Conservation (phyloP, 1,140 invertebrate genomes). For the Solen grandis region DNA sequence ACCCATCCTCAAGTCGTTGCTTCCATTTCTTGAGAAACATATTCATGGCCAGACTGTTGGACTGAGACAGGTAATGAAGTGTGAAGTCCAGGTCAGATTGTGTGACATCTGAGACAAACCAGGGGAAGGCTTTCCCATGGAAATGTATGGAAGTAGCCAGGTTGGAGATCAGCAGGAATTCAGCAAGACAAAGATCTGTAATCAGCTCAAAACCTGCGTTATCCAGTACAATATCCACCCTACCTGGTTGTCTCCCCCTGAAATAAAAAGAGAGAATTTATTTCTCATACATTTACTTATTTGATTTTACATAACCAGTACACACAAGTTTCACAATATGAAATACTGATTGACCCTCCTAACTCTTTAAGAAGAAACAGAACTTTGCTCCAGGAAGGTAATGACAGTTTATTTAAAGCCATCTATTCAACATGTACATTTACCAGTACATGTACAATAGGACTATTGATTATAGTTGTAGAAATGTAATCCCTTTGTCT, state of each 20-base stretch:
- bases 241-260: constrained; percentile 35
- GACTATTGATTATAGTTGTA: no score
- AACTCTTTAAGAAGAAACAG: no score
- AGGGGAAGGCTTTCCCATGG: constrained; percentile 94
- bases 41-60: constrained; percentile 72
- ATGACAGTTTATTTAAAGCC: no score
- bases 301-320: no score
- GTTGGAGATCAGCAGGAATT: constrained; percentile 87
- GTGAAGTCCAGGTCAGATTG: constrained; percentile 89
- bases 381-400: no score
- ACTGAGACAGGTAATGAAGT: constrained; percentile 74
- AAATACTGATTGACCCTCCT: no score
- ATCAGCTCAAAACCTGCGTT: constrained; percentile 97
- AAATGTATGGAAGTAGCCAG: constrained; percentile 89
- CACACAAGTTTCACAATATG: no score
- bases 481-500: no score
- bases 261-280: no score
- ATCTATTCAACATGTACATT: no score
- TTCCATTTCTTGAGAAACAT: constrained; percentile 76
- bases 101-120: constrained; percentile 97
- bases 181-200: constrained; percentile 93
- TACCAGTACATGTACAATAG: no score
- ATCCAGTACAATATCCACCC: constrained; percentile 92
- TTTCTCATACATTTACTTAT: no score
- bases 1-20: constrained; percentile 69